These are phyloP conservation scores for Stomatorhinus ivindoensis DNA, from an alignment of 2,113 vertebrate genomes.

Conservation along the genomic window DNA sequence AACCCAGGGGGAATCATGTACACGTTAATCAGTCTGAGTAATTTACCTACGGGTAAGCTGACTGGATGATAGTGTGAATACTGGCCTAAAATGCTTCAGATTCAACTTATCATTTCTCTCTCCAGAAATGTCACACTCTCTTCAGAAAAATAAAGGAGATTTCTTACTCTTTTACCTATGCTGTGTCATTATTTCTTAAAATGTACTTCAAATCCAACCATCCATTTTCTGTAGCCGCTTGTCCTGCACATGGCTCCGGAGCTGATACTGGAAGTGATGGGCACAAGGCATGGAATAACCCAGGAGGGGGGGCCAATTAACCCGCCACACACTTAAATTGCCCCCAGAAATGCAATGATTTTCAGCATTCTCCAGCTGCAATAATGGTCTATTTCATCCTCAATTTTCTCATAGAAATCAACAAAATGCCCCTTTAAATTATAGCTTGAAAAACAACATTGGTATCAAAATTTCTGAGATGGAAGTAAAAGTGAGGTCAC, in stretches of 20 bases:
- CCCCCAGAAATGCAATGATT: neutral
- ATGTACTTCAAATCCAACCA: neutral
- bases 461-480: neutral
- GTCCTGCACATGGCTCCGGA: neutral
- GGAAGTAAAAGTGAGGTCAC: neutral
- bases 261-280: neutral
- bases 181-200: neutral
- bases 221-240: neutral
- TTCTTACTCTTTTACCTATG: neutral
- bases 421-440: neutral
- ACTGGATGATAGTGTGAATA: neutral
- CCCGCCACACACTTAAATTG: neutral
- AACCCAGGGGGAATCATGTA: neutral
- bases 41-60: neutral
- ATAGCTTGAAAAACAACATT: neutral
- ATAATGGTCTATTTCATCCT: neutral
- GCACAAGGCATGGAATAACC: neutral
- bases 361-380: neutral
- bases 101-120: neutral
- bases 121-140: neutral
- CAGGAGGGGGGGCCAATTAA: neutral
- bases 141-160: neutral
- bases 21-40: neutral
- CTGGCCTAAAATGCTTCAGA: neutral
- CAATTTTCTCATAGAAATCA: neutral